Percentiles rank a stretch among this genome's conserved stretches.
phyloP scores from a whole-genome alignment of 2,888 invertebrate genomes.

The Tetropium fuscum region DNA sequence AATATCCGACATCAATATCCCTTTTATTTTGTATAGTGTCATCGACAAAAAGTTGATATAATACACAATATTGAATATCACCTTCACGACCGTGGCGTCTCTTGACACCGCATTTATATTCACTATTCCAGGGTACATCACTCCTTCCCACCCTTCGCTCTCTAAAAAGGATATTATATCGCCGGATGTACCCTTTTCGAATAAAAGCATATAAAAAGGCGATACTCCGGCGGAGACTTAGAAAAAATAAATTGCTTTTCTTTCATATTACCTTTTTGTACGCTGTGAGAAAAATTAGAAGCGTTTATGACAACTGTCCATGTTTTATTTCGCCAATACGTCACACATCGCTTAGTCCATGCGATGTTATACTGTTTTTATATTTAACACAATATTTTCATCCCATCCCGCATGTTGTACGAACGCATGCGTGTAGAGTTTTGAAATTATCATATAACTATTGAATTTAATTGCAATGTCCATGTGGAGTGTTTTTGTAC shows the following conservation, averaged over 20 bases:
- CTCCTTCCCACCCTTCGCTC: conserved; percentile 13
- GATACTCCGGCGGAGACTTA: not conserved
- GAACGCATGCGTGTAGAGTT: too few relatives aligned
- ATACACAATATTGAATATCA: conserved; percentile 22
- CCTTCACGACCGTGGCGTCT: conserved; percentile 5
- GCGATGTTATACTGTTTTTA: not conserved
- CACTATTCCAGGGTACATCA: conserved; percentile 33
- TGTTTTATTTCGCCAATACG: not conserved
- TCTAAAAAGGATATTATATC: conserved; percentile 3
- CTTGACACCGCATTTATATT: conserved; percentile 35
- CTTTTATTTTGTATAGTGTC: conserved; percentile 17
- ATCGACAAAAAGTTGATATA: conserved; percentile 23
- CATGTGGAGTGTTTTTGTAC: too few relatives aligned
- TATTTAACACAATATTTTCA: not conserved
- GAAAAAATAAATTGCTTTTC: conserved; percentile 20
- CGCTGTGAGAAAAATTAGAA: not conserved
- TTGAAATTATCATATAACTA: too few relatives aligned
- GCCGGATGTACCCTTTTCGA: not conserved
- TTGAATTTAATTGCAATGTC: too few relatives aligned
- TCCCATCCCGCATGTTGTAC: not conserved
- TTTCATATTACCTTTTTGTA: conserved; percentile 3
- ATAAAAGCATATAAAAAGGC: not conserved
- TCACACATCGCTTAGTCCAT: not conserved
- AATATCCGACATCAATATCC: conserved; percentile 31
- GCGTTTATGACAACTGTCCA: not conserved